phyloP scores from a whole-genome alignment of 64 coral and sea anemone genomes.

The Orbicella faveolata region DNA sequence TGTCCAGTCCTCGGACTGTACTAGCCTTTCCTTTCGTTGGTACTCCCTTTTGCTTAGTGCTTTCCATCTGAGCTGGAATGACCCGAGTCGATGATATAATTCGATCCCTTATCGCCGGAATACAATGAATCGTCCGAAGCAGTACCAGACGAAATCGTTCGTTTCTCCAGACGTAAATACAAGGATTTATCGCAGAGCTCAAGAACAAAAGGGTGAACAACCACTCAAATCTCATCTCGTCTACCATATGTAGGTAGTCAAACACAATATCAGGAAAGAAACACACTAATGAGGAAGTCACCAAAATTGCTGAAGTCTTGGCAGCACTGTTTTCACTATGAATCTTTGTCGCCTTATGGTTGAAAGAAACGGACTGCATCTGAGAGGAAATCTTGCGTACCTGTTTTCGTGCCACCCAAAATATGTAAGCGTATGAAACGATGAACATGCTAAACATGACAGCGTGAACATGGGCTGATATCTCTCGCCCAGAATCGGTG shows the following conservation, averaged over 20 bases:
- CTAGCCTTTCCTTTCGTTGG: neutral
- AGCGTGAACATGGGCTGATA: conserved; percentile 26
- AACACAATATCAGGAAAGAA: conserved; percentile 49
- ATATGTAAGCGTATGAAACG: conserved; percentile 26
- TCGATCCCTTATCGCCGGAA: neutral
- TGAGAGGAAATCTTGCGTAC: conserved; percentile 39
- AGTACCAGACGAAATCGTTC: conserved; percentile 12
- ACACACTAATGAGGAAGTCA: conserved; percentile 22
- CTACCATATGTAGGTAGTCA: neutral
- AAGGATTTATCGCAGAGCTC: conserved; percentile 43
- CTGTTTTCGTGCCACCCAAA: conserved; percentile 51
- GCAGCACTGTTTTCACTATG: conserved; percentile 22
- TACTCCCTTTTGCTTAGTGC: neutral
- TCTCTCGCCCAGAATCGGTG: neutral
- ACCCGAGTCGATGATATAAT: conserved; percentile 11
- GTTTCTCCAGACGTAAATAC: conserved; percentile 50
- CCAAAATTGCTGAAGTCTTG: conserved; percentile 34
- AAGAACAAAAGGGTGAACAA: conserved; percentile 19
- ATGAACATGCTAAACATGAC: conserved; percentile 35
- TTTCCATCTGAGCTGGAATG: neutral
- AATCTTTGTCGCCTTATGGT: conserved; percentile 7
- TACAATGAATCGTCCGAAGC: neutral
- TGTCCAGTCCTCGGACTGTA: neutral
- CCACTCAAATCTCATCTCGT: conserved; percentile 32
- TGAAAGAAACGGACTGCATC: conserved; percentile 36